phyloP scores from a whole-genome alignment of 2,888 invertebrate species.

The Endotricha flammealis region DNA sequence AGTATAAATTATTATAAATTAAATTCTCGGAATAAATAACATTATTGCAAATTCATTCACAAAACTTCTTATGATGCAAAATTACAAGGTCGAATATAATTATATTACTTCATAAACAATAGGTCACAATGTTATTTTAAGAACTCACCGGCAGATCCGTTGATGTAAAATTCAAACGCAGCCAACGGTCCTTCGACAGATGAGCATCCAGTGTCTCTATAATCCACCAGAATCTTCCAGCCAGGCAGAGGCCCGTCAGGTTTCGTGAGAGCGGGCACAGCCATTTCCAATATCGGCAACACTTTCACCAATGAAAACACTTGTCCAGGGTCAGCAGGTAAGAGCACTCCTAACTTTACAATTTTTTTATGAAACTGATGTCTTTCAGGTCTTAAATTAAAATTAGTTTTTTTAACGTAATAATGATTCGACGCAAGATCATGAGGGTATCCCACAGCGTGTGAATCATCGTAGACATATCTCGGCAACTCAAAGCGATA shows the following conservation, averaged over 20 bases:
- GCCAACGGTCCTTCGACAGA: conserved; percentile 87
- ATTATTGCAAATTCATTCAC: too few species aligned
- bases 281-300: conserved; percentile 84
- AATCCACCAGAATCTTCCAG: conserved; percentile 83
- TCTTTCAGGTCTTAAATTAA: conserved; percentile 54
- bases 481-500: conserved; percentile 28
- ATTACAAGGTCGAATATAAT: neutral
- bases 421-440: conserved; percentile 54
- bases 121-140: too few species aligned
- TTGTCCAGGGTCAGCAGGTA: conserved; percentile 79
- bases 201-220: conserved; percentile 86
- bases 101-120: neutral
- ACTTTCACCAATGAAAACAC: conserved; percentile 82
- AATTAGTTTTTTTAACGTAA: conserved; percentile 59
- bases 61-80: too few species aligned
- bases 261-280: conserved; percentile 79
- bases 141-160: conserved; percentile 81
- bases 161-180: conserved; percentile 86
- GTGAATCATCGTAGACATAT: conserved; percentile 40
- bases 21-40: too few species aligned
- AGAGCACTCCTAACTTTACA: conserved; percentile 81
- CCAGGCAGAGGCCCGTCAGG: conserved; percentile 80
- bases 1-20: too few species aligned
- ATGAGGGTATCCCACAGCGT: conserved; percentile 58
- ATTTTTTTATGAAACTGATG: conserved; percentile 61